Conservation (phyloP, 1,140 invertebrate species). For the Belonocnema kinseyi region DNA sequence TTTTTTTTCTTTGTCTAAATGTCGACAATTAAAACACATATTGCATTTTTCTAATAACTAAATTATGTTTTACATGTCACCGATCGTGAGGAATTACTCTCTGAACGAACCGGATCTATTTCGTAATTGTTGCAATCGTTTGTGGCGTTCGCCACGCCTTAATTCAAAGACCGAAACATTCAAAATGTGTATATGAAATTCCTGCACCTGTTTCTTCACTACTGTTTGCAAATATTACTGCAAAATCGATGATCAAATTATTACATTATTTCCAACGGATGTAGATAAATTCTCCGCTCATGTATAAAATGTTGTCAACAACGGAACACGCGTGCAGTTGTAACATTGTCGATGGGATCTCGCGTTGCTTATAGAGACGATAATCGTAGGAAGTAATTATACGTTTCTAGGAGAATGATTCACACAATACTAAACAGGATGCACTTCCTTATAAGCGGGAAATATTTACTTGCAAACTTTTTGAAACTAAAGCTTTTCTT, state of each 20-base stretch:
- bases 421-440: neutral
- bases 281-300: neutral
- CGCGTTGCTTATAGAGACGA: slow-evolving; percentile 5
- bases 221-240: neutral
- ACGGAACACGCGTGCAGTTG: neutral
- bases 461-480: neutral
- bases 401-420: neutral
- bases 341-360: neutral
- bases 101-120: neutral
- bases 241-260: neutral
- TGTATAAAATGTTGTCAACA: neutral
- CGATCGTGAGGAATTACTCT: neutral
- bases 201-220: neutral
- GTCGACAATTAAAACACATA: neutral
- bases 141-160: slow-evolving; percentile 1
- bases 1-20: too few relatives aligned
- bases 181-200: neutral
- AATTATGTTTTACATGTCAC: neutral
- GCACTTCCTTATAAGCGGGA: neutral
- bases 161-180: neutral
- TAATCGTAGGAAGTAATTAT: slow-evolving; percentile 21
- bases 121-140: neutral
- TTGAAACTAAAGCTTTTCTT: neutral
- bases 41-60: neutral
- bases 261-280: slow-evolving; percentile 13